A percentile compares a stretch with the other conserved stretches of the same genome.
Conservation (phyloP, 1,140 invertebrate genomes). For the Drosophila sulfurigaster region DNA sequence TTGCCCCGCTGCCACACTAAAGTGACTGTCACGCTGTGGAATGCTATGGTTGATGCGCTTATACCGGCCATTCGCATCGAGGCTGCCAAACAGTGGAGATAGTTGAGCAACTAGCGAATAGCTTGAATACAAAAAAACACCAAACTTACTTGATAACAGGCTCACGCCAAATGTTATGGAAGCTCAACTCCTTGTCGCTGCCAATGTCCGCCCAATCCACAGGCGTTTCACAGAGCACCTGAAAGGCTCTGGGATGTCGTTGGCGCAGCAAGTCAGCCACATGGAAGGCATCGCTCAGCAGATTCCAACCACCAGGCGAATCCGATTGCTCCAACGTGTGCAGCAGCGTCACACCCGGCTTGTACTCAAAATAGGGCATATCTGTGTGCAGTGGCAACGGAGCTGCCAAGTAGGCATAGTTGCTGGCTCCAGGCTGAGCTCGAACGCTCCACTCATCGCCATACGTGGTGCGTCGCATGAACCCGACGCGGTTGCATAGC, state of each 20-base stretch:
- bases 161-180: constrained; percentile 87
- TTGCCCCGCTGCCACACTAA: constrained; percentile 86
- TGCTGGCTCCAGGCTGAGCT: constrained; percentile 88
- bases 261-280: constrained; percentile 87
- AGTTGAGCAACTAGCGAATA: not conserved
- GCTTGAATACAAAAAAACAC: not conserved
- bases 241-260: constrained; percentile 86
- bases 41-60: constrained; percentile 88
- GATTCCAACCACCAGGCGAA: constrained; percentile 87
- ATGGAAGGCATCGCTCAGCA: constrained; percentile 87
- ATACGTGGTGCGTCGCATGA: constrained; percentile 88
- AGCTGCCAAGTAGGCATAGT: constrained; percentile 89
- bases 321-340: constrained; percentile 89
- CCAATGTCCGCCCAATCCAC: constrained; percentile 90
- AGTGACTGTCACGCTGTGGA: constrained; percentile 88
- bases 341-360: constrained; percentile 88
- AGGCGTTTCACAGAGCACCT: constrained; percentile 86
- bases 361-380: constrained; percentile 90
- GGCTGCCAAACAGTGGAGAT: constrained; percentile 60
- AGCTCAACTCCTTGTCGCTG: constrained; percentile 86
- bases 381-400: constrained; percentile 89
- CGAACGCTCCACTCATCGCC: constrained; percentile 88
- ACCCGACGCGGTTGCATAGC: constrained; percentile 87
- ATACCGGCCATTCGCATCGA: constrained; percentile 86
- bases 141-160: constrained; percentile 87